Percentiles rank a stretch among this genome's conserved stretches.
Evolutionary conservation across 2,797 vertebrate genomes (phyloP).

Genomic region (Notolabrus celidotus): DNA sequence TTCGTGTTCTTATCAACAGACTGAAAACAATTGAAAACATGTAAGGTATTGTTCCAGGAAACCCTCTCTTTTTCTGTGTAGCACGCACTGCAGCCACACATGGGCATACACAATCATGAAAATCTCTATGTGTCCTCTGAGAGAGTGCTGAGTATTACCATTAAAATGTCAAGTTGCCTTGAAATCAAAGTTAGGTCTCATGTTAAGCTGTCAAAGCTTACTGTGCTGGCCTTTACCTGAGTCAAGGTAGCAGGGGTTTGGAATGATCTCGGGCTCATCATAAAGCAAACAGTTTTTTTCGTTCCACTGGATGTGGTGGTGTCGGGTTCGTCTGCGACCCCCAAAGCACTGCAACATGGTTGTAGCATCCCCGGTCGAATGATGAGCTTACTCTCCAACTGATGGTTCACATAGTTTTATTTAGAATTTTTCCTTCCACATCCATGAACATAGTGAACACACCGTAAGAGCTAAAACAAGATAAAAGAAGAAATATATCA

Average conservation of each 20-base stretch:
- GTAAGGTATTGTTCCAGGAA: conserved; percentile 31
- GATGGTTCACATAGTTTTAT: too few species aligned
- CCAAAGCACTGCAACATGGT: conserved; percentile 83
- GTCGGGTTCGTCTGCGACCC: conserved; percentile 61
- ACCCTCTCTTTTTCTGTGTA: not conserved
- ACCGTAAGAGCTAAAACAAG: too few species aligned
- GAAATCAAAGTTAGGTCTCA: not conserved
- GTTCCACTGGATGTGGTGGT: conserved; percentile 54
- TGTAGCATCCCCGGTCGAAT: too few species aligned
- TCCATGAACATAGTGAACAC: too few species aligned
- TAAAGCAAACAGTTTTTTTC: conserved; percentile 75
- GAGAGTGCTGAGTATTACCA: not conserved
- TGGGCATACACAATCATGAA: not conserved
- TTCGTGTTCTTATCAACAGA: conserved; percentile 43
- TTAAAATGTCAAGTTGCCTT: not conserved
- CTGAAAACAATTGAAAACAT: conserved; percentile 43
- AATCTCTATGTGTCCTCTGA: not conserved
- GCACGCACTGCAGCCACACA: not conserved
- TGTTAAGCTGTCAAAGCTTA: conserved; percentile 1
- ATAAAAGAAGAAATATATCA: too few species aligned
- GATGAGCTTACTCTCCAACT: too few species aligned
- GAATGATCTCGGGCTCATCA: conserved; percentile 60
- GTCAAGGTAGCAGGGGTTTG: conserved; percentile 69
- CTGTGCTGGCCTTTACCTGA: conserved; percentile 74
- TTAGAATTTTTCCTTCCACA: too few species aligned